Conservation (phyloP, 2,113 vertebrate genomes). For the Falco punctatus region DNA sequence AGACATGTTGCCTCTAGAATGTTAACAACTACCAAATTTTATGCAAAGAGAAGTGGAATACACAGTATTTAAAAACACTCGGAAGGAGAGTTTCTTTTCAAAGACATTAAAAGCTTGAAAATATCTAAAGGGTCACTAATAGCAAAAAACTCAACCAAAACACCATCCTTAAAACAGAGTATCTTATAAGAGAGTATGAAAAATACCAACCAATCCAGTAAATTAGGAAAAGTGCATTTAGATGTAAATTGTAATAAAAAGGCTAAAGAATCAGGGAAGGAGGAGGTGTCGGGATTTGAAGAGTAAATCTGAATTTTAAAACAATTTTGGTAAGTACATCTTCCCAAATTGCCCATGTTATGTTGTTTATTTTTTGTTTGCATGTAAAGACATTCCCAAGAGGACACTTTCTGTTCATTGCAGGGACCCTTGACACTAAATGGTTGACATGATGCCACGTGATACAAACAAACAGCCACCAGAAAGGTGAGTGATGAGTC, state of each 20-base stretch:
- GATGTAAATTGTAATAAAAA: background rate
- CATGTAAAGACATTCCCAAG: background rate
- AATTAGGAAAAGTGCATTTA: background rate
- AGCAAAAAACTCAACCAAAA: background rate
- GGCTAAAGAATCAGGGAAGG: background rate
- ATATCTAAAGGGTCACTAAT: background rate
- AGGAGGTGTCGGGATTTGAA: background rate
- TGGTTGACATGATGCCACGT: background rate
- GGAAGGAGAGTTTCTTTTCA: background rate
- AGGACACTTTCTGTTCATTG: background rate
- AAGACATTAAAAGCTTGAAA: background rate
- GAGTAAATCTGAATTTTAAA: conserved; percentile 2
- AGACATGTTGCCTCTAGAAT: background rate
- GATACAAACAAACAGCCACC: background rate
- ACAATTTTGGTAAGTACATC: background rate
- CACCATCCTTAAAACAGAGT: background rate
- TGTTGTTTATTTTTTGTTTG: background rate
- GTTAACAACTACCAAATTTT: background rate
- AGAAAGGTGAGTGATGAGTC: background rate
- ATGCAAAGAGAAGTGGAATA: background rate
- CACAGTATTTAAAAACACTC: background rate
- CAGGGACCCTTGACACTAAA: background rate
- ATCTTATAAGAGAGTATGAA: background rate
- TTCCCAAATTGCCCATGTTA: background rate
- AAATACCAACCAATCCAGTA: background rate